Base-by-base conservation (phyloP, 2,888 invertebrate genomes). In the Celastrina argiolus region DNA sequence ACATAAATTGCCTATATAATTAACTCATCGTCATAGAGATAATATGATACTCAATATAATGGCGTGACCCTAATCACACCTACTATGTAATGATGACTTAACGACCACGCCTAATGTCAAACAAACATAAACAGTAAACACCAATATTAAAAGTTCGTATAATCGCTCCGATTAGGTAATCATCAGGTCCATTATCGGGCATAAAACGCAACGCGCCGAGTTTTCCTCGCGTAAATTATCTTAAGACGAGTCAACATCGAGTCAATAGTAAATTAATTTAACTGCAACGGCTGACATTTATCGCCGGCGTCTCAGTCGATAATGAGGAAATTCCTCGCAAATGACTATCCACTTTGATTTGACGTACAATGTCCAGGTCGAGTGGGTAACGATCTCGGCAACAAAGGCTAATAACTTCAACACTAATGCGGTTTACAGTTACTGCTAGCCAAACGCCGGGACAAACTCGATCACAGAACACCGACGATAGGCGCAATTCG, bases 401-500 rank as follows among this genome's bases (percentile, higher is more conserved):
- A n/a, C 16, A 22, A 36, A 18, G 31, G 18, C 16, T 14, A 61
- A 36, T 51, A 22, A 51, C 51, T 51, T 22, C 51, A 12, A 61
- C 7, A 36, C 61, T 18, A 36, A 31, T 34, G n/a, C 31, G 2
- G 14, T 22, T 36, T 36, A 18, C 36, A 26, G 34, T 34, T 18
- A 45, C 8, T 8, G 7, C 31, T 51, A 22, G 2, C 12, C 36
- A 36, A 36, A 36, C 12, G 12, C 22, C 22, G 51, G 14, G 51
- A 26, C 22, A 51, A 51, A 51, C 22, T 18, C 36, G 36, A 39
- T 22, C 16, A n/a, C 22, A 22, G 51, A 14, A 28, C 42, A 56
- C 56, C 45, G 45, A 56, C 51, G 64, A 71, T 71, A 71, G 68
- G 64, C 66, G 68, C 69, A 72, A 73, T 73, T 69, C 70, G 67